Evolutionary conservation across 2,113 vertebrate genomes (phyloP).

Genomic region (Nothocercus julius): DNA sequence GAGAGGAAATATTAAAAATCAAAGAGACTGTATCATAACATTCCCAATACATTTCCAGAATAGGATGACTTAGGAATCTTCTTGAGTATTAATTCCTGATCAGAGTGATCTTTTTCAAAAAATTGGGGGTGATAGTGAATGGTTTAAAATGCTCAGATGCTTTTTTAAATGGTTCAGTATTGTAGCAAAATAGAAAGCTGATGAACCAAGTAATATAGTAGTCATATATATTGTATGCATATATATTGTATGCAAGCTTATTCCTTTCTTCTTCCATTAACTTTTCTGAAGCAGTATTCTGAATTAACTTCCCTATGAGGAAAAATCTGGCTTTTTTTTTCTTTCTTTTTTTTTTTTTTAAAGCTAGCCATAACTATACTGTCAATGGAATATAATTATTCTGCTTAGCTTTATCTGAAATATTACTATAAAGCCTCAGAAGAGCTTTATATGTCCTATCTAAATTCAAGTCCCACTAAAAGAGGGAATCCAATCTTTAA

Average conservation of each 20-base stretch:
- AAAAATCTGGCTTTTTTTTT: background rate
- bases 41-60: background rate
- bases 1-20: background rate
- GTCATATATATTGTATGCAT: background rate
- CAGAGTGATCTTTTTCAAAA: background rate
- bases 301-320: background rate
- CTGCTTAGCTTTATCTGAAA: conserved; percentile 15
- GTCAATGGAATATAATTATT: conserved; percentile 30
- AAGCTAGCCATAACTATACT: background rate
- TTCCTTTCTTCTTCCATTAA: background rate
- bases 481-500: conserved; percentile 56
- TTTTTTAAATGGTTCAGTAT: background rate
- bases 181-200: background rate
- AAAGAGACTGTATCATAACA: background rate
- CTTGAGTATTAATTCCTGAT: background rate
- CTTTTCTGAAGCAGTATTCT: background rate
- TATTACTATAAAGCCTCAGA: conserved; percentile 32
- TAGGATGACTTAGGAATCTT: background rate
- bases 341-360: background rate
- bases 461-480: conserved; percentile 54
- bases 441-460: conserved; percentile 24
- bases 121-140: background rate
- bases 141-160: background rate
- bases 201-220: background rate
- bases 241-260: background rate